These are phyloP conservation scores for Drosophila pectinifera DNA, from an alignment of 1,140 invertebrate species.

Conservation along the genomic window DNA sequence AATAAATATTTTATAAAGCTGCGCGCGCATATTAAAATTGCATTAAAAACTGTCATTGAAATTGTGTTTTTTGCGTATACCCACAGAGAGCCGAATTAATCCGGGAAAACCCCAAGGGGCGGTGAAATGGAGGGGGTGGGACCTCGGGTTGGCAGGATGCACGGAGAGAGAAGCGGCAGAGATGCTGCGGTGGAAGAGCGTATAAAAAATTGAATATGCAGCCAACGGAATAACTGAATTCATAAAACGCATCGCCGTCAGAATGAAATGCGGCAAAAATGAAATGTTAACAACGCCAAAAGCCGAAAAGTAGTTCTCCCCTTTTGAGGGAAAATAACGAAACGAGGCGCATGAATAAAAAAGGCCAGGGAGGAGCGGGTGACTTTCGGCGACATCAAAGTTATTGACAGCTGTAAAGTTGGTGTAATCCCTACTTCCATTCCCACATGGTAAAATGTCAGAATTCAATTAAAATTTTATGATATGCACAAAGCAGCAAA, in stretches of 20 bases:
- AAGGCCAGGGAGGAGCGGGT: background rate
- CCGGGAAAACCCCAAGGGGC: conserved; percentile 25
- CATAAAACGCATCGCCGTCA: conserved; percentile 46
- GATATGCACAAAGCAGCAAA: conserved; percentile 69
- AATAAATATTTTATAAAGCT: conserved; percentile 80
- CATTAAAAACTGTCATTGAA: conserved; percentile 73
- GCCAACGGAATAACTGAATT: conserved; percentile 65
- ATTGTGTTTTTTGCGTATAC: conserved; percentile 10
- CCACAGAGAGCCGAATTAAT: conserved; percentile 54
- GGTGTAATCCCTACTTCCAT: conserved; percentile 53
- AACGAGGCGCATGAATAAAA: conserved; percentile 70
- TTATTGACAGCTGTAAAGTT: conserved; percentile 81
- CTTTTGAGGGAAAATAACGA: conserved; percentile 45
- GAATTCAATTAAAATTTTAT: conserved; percentile 83
- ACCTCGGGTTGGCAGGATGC: background rate
- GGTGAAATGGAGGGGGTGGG: background rate
- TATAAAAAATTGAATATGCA: conserved; percentile 68
- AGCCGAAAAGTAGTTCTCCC: conserved; percentile 76
- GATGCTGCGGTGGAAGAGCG: conserved; percentile 34
- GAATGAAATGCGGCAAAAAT: conserved; percentile 56
- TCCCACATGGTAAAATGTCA: conserved; percentile 69
- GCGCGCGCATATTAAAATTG: conserved; percentile 83
- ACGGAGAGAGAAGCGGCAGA: conserved; percentile 15
- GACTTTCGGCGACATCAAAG: conserved; percentile 59
- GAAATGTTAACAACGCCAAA: conserved; percentile 65